Evolutionary conservation across 2,888 invertebrate genomes (phyloP), one percentile per base, ranked within the genome.

Genomic region (Crioceris asparagi): DNA sequence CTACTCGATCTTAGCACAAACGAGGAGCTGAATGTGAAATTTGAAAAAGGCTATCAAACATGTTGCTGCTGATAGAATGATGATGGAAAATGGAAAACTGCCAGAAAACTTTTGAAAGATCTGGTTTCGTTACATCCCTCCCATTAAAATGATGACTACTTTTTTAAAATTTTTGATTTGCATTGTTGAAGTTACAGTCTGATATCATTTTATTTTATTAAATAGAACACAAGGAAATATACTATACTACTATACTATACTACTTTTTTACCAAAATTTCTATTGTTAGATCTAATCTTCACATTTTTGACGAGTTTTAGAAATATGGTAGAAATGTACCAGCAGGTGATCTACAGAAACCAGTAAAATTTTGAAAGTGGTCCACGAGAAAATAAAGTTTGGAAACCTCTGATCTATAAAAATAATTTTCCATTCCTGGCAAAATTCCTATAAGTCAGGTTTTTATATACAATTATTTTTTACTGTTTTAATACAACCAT

Each of bases 1-100:
- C 27, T 27, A 27, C 27, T 11, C 5, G 12, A 27, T 5, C 27
- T 27, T 27, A 27, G 27, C 12, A 27, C 27, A 5, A 27, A 27
- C 11, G 27, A 27, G 7, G 27, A 27, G 27, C 27, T 27, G 27
- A 27, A n/a, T 7, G 7, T 11, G 12, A 27, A 27, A 27, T 27
- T 27, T 5, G 11, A 27, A 27, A 27, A 27, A 27, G 7, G 12
- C 27, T 27, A 12, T 27, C 7, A 27, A 27, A 7, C 27, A 27
- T 27, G 6, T 27, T 27, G 27, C 21, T 7, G 21, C 6, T 21
- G 10, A n/a, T n/a, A n/a, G n/a, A n/a, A n/a, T n/a, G n/a, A n/a
- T n/a, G n/a, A n/a, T n/a, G n/a, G n/a, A n/a, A n/a, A n/a, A n/a
- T n/a, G n/a, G n/a, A n/a, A n/a, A n/a, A n/a, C n/a, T n/a, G n/a